phyloP scores from a whole-genome alignment of 2,888 invertebrate species.

The Apotomis capreana region DNA sequence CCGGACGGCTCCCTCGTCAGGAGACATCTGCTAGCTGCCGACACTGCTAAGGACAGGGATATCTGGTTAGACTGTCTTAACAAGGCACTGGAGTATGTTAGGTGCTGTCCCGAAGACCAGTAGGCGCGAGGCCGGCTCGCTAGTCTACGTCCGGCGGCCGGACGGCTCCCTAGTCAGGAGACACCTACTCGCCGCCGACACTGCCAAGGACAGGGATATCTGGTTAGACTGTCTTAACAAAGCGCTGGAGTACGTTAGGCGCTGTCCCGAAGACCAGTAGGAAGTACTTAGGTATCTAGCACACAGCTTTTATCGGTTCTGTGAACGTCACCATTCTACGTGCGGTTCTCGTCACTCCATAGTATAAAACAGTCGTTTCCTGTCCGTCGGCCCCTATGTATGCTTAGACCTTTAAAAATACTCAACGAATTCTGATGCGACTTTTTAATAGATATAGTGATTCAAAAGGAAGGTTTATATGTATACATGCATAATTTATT shows the following conservation, averaged over 20 bases:
- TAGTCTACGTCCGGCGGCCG: slow-evolving; percentile 61
- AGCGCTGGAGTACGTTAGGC: slow-evolving; percentile 89
- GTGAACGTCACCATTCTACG: no score
- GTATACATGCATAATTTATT: no score
- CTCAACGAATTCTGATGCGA: no score
- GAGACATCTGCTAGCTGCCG: slow-evolving; percentile 94
- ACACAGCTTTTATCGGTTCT: no score
- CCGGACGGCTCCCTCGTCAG: slow-evolving; percentile 59
- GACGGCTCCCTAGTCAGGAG: slow-evolving; percentile 71
- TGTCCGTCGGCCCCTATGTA: no score
- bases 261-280: slow-evolving; percentile 60
- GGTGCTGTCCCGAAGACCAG: slow-evolving; percentile 71
- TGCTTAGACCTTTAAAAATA: no score
- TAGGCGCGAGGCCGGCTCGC: slow-evolving; percentile 66
- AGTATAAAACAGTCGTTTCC: no score
- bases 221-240: slow-evolving; percentile 95
- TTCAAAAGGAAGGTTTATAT: no score
- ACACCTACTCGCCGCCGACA: slow-evolving; percentile 95
- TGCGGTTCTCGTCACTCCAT: no score
- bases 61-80: slow-evolving; percentile 94
- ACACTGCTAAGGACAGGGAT: slow-evolving; percentile 94
- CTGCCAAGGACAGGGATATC: slow-evolving; percentile 91
- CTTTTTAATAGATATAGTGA: no score
- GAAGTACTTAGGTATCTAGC: neutral
- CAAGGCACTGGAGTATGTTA: slow-evolving; percentile 90